These are phyloP conservation scores for Thamnaconus septentrionalis DNA, from an alignment of 2,113 vertebrate species.

Conservation along the genomic window DNA sequence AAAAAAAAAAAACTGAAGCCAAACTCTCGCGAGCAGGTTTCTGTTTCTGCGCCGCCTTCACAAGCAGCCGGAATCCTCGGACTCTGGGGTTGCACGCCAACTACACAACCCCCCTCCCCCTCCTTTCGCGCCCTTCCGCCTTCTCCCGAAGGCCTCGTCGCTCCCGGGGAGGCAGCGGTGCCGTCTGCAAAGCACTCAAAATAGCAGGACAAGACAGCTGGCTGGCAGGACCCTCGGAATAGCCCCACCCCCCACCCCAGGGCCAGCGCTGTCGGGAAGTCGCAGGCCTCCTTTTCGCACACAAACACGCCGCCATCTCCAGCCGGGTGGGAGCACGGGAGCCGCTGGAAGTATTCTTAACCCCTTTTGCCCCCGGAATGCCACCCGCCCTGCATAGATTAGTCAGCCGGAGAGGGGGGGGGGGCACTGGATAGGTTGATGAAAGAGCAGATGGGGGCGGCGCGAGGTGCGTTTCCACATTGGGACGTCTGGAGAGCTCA, in stretches of 20 bases:
- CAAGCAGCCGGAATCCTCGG: no score
- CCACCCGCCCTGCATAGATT: slow-evolving; percentile 49
- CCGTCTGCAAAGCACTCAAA: slow-evolving; percentile 74
- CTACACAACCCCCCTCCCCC: not conserved
- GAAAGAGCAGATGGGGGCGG: slow-evolving; percentile 10
- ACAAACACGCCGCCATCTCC: not conserved
- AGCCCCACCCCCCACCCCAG: slow-evolving; percentile 12
- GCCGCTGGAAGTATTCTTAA: slow-evolving; percentile 73
- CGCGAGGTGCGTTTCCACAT: slow-evolving; percentile 19
- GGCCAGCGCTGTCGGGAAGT: slow-evolving; percentile 51
- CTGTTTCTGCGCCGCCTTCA: no score
- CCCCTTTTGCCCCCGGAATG: slow-evolving; percentile 68
- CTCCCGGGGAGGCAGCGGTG: slow-evolving; percentile 59
- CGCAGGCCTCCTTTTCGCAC: slow-evolving; percentile 31
- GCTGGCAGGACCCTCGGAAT: slow-evolving; percentile 65
- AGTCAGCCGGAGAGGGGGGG: slow-evolving; percentile 38
- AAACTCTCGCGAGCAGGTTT: no score
- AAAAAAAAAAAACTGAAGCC: no score
- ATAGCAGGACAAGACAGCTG: slow-evolving; percentile 83
- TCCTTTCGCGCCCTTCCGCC: slow-evolving; percentile 23
- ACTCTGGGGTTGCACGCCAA: no score
- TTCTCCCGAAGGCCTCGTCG: slow-evolving; percentile 44
- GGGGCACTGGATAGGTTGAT: slow-evolving; percentile 3
- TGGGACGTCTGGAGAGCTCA: not conserved
- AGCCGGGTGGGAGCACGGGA: slow-evolving; percentile 29